Conservation (phyloP, 1,140 invertebrate species). For the Druon quercuslanigerum region DNA sequence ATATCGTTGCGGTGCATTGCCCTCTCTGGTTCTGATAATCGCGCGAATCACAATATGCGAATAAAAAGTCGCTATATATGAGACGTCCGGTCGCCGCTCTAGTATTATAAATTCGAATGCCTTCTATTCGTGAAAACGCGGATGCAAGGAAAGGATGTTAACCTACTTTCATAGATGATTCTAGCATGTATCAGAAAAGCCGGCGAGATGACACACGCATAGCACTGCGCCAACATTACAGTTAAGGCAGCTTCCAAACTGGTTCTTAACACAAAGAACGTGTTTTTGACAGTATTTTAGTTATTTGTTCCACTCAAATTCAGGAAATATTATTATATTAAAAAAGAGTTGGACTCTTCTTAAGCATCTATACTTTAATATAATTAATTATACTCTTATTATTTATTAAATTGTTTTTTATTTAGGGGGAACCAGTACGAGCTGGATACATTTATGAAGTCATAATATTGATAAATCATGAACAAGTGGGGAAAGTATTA, state of each 20-base stretch:
- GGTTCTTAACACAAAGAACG: slow-evolving; percentile 42
- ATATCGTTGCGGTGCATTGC: slow-evolving; percentile 28
- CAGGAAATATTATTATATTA: background rate
- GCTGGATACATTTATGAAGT: no score
- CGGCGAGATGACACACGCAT: slow-evolving; percentile 51
- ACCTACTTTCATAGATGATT: slow-evolving; percentile 61
- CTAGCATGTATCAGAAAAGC: slow-evolving; percentile 62
- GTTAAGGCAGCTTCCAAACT: slow-evolving; percentile 63
- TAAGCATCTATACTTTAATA: no score
- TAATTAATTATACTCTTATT: no score
- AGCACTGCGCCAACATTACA: slow-evolving; percentile 59
- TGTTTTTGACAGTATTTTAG: slow-evolving; percentile 3
- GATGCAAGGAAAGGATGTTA: slow-evolving; percentile 50
- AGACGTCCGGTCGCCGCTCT: background rate
- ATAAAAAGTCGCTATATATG: background rate
- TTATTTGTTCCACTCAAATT: background rate
- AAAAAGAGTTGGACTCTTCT: no score
- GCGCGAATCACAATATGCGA: background rate
- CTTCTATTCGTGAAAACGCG: slow-evolving; percentile 37
- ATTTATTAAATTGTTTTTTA: no score
- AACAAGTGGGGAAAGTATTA: no score
- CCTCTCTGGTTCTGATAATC: background rate
- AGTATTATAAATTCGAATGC: slow-evolving; percentile 38
- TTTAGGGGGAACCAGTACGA: no score
- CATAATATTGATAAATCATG: no score